Evolutionary conservation across 2,888 invertebrate species (phyloP), one percentile per base, ranked within the genome.

Genomic region (Ashinkailepas kermadecensis): DNA sequence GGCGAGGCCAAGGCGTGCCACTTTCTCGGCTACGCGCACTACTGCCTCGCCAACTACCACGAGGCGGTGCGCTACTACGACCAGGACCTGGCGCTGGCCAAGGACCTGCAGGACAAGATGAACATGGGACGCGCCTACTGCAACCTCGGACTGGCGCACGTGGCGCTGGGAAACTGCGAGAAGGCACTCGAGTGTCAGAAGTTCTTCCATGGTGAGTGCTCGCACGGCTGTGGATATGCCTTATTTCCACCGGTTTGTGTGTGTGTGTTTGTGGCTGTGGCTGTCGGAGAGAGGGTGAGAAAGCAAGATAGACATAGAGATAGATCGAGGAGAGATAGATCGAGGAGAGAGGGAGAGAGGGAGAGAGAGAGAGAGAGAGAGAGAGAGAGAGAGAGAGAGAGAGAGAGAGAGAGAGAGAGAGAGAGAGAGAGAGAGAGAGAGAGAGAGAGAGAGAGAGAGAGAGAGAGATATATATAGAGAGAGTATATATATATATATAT

Each of bases 1-100:
- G 96, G 96, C 0, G 97, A 98, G 88, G 96, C 96, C 0, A 96
- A 96, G 86, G 97, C 97, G 0, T 98, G 97, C 86, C 97, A 97
- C 87, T 95, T 97, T 87, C 88, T 96, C 4, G 97, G 97, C 79
- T 97, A 96, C 86, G 97, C 96, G 0, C 97, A 97, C 89, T 97
- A 96, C 86, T 96, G 96, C 85, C 90, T 97, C 81, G 95, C 96
- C 39, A 96, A 97, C 88, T 97, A 94, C 87, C 90, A 82, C 83
- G 84, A 84, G 80, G 88, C 89, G 62, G 95, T 97, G 11, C 90
- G 93, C 85, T 98, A 97, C 87, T 98, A 97, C 86, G 96, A 97
- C 87, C 97, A 97, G 89, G 97, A 97, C 87, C 89, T 98, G 85
- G 94, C 96, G 0, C 88, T 98, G 84, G 97, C 97, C 85, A 96